Evolutionary conservation across 2,113 vertebrate species (phyloP).

Genomic region (Phrynosoma blainvillii): DNA sequence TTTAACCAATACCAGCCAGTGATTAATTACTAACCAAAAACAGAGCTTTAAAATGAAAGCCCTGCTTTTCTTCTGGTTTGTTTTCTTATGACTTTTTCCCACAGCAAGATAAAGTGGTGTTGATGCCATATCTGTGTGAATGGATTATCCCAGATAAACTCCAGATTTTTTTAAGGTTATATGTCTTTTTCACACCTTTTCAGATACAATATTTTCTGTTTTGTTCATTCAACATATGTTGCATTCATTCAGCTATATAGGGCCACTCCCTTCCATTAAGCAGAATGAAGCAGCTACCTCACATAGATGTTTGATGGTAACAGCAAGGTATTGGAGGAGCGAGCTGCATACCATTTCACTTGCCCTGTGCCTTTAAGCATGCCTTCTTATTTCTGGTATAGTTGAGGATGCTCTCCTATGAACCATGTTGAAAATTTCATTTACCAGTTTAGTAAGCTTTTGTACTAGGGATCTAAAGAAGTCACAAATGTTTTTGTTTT

Average conservation of each 20-base stretch:
- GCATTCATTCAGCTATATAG: neutral
- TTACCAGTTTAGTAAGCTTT: neutral
- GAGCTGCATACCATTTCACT: neutral
- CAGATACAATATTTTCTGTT: neutral
- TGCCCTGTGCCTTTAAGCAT: neutral
- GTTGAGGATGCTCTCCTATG: neutral
- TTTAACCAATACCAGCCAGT: neutral
- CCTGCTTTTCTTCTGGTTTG: neutral
- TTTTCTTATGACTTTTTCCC: neutral
- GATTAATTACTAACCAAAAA: neutral
- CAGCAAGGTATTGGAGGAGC: neutral
- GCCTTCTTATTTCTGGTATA: neutral
- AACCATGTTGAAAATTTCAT: neutral
- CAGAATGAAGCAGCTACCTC: neutral
- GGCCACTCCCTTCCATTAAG: neutral
- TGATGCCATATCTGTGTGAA: neutral
- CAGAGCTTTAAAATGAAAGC: neutral
- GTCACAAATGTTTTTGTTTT: too few relatives aligned
- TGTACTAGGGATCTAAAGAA: neutral
- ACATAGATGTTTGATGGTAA: neutral
- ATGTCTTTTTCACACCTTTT: neutral
- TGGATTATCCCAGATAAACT: neutral
- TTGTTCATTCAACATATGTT: too few relatives aligned
- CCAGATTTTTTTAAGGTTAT: neutral
- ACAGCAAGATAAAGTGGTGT: neutral